Conservation (phyloP, 2,797 vertebrate species). For the Melanotaenia pygmaea region DNA sequence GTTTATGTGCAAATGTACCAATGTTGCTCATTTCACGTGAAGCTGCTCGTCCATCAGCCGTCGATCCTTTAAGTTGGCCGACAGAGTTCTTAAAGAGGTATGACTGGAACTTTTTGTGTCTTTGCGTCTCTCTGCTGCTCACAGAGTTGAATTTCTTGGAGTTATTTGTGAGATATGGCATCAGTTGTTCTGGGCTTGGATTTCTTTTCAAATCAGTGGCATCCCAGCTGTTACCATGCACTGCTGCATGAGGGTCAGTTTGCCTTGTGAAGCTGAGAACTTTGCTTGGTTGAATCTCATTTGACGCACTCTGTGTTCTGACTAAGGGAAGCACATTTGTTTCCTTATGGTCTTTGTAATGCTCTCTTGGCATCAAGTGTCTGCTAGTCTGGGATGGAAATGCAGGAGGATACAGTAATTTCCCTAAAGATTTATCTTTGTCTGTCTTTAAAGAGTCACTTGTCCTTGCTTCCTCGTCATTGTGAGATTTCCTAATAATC, state of each 20-base stretch:
- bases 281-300: conserved; percentile 21
- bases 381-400: conserved; percentile 17
- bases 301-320: not conserved
- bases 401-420: not conserved
- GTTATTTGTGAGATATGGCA: conserved; percentile 18
- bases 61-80: not conserved
- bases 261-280: conserved; percentile 19
- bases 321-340: conserved; percentile 23
- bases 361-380: conserved; percentile 16
- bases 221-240: conserved; percentile 7
- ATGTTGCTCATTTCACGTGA: not conserved
- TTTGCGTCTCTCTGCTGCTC: not conserved
- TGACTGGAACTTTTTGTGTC: conserved; percentile 10
- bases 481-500: conserved; percentile 27
- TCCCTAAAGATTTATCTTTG: conserved; percentile 7
- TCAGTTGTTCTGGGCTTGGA: conserved; percentile 14
- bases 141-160: conserved; percentile 2
- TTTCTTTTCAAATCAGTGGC: conserved; percentile 30
- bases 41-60: not conserved
- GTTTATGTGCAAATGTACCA: not conserved
- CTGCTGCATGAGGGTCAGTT: conserved; percentile 4
- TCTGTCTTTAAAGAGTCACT: not conserved
- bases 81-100: conserved; percentile 48
- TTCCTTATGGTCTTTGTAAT: conserved; percentile 28
- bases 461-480: not conserved